Evolutionary conservation across 2,888 invertebrate species (phyloP).

Genomic region (Phorcus lineatus): DNA sequence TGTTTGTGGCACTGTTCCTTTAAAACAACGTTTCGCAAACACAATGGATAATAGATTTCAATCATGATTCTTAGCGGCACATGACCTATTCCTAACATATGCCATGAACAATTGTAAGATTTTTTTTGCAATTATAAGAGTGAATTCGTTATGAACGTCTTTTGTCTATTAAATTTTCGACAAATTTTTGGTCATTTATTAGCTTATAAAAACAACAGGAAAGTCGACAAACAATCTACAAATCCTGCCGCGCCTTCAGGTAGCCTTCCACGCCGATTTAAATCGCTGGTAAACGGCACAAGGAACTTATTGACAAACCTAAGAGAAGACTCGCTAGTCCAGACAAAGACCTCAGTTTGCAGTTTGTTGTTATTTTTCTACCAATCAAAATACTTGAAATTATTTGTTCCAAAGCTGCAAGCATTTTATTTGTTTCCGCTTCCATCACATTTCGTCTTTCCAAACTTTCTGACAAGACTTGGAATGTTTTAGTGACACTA

Average conservation of each 20-base stretch:
- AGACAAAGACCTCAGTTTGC: slow-evolving; percentile 23
- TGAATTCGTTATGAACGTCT: no score
- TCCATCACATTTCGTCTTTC: slow-evolving; percentile 11
- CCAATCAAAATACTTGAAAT: slow-evolving; percentile 19
- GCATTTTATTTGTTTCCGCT: slow-evolving; percentile 19
- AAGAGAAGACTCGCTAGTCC: background rate
- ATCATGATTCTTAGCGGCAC: no score
- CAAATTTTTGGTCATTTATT: background rate
- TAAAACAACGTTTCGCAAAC: no score
- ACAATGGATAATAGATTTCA: no score
- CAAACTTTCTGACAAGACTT: slow-evolving; percentile 15
- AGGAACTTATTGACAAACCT: slow-evolving; percentile 14
- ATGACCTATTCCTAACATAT: no score
- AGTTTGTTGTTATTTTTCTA: slow-evolving; percentile 25
- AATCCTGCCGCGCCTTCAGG: background rate
- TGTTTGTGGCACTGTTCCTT: no score
- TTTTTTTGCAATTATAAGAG: no score
- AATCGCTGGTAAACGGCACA: slow-evolving; percentile 5
- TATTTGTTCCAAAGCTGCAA: slow-evolving; percentile 15
- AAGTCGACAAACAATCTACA: background rate
- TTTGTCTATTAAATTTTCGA: no score
- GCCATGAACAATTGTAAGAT: no score
- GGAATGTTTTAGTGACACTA: slow-evolving; percentile 4
- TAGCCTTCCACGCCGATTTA: slow-evolving; percentile 12
- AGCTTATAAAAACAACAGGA: background rate